phyloP scores from a whole-genome alignment of 2,113 vertebrate genomes.

The Petrocephalus zakoni region DNA sequence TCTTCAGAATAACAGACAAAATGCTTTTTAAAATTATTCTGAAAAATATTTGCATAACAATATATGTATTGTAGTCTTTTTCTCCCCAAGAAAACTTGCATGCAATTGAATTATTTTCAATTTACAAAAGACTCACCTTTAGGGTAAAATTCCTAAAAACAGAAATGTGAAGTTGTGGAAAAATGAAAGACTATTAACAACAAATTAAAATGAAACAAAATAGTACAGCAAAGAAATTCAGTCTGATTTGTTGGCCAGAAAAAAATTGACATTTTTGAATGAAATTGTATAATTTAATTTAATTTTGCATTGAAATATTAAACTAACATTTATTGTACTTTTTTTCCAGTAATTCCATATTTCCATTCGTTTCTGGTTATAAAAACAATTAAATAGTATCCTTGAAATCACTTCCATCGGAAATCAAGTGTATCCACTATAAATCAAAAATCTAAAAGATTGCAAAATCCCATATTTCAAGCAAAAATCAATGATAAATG shows the following conservation, averaged over 20 bases:
- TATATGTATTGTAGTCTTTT: neutral
- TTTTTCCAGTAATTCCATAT: neutral
- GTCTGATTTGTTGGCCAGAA: neutral
- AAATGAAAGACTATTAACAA: neutral
- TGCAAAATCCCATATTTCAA: neutral
- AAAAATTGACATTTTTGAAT: neutral
- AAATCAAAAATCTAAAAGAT: neutral
- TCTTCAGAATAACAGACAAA: neutral
- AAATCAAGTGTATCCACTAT: neutral
- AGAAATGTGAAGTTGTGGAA: neutral
- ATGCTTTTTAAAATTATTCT: neutral
- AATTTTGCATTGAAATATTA: neutral
- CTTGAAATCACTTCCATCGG: neutral
- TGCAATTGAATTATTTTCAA: neutral
- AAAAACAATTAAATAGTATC: neutral
- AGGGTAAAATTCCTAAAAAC: conserved; percentile 10
- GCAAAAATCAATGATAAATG: neutral
- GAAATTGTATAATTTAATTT: neutral
- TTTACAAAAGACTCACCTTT: conserved; percentile 4
- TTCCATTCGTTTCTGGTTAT: neutral
- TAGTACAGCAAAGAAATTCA: neutral
- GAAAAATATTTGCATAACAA: neutral
- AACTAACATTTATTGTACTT: neutral
- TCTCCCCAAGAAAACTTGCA: neutral
- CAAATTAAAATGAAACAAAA: conserved; percentile 1